Percentiles rank a stretch among this genome's conserved stretches.
Conservation (phyloP, 1,140 invertebrate genomes). For the Diprion similis region DNA sequence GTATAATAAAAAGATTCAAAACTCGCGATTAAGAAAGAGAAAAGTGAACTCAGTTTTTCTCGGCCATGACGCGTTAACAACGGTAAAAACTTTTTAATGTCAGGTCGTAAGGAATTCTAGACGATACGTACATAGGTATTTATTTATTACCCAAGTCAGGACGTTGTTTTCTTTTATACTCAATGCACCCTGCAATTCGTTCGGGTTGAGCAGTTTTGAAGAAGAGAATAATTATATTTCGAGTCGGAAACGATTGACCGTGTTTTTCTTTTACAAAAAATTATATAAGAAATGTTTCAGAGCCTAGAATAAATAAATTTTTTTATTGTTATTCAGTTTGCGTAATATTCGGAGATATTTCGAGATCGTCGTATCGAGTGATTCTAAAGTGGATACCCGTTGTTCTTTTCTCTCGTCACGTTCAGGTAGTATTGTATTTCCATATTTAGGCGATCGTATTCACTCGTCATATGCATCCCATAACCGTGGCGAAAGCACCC, state of each 20-base stretch:
- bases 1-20: not conserved
- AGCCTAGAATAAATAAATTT: not conserved
- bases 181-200: not conserved
- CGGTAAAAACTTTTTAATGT: not conserved
- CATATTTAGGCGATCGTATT: not conserved
- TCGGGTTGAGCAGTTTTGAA: not conserved
- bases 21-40: not conserved
- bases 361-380: not conserved
- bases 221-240: not conserved
- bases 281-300: no score
- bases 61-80: not conserved
- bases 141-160: not conserved
- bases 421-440: not conserved
- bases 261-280: not conserved
- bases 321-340: not conserved
- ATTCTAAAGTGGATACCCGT: not conserved
- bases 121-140: not conserved
- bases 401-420: not conserved
- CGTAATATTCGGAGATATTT: not conserved
- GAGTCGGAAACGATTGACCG: not conserved
- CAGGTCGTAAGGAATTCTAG: not conserved
- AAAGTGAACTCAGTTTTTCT: not conserved
- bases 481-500: not conserved
- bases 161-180: not conserved
- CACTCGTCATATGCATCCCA: not conserved